Base-by-base conservation (phyloP, 2,888 invertebrate genomes). In the Petrolisthes manimaculis region DNA sequence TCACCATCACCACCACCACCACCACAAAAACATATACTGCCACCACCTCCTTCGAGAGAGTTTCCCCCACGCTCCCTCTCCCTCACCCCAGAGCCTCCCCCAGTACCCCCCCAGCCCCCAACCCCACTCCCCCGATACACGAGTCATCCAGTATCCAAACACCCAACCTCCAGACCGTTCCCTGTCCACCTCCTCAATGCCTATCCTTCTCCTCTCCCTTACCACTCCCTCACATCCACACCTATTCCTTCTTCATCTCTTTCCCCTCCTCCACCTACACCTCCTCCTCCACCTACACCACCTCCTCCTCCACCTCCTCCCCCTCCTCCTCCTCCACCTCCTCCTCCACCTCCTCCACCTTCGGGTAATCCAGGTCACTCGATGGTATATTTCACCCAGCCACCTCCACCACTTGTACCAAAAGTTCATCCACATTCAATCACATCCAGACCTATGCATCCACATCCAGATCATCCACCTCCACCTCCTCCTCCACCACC, bases 181-280 rank as follows among this genome's bases (percentile, higher is more conserved):
- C 80, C 86, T 9, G 37, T 83, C 14, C 82, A 56, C n/a, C 37
- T 21, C 5, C 21, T 56, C 8, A 56, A 80, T 21, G 69, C 86
- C 21, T 80, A 86, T 55, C 86, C 80, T 4, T 80, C 37, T 14
- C 86, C 87, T 12, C 83, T 79, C n/a, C 83, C 87, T 18, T 79
- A 83, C 80, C 83, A 83, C 69, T 79, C 83, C n/a, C 87, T 87
- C 1, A 86, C 86, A 37, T 83, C 87, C 61, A 53, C 24, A 0
- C 21, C 55, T 37, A 37, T n/a, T 21, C 24, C 24, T 24, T 4
- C 37, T 37, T 37, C 37, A 37, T n/a, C 71, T 83, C 69, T 14
- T 37, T 37, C 54, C 37, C n/a, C 74, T 37, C 37, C 71, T 71
- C 83, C 71, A 5, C 37, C 3, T 18, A 24, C 82, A 18, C 14